A percentile compares a stretch with the other conserved stretches of the same genome.
phyloP scores from a whole-genome alignment of 2,888 invertebrate genomes.

The Malthinus seriepunctatus region DNA sequence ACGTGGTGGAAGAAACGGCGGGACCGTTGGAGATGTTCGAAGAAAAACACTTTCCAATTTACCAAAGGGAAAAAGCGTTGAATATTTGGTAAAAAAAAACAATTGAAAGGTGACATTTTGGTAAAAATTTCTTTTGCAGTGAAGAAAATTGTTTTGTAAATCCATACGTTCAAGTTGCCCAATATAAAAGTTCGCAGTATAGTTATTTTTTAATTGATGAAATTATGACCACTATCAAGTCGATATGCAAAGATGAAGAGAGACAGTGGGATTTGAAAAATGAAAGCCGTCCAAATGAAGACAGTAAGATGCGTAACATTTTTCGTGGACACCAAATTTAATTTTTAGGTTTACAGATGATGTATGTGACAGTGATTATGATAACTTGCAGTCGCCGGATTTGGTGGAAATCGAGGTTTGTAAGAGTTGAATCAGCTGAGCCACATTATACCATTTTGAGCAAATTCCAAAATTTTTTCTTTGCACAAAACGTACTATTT shows the following conservation, averaged over 20 bases:
- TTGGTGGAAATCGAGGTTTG: too few species aligned
- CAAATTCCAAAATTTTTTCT: too few species aligned
- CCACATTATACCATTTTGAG: too few species aligned
- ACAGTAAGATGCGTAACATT: too few species aligned
- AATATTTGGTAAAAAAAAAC: slow-evolving; percentile 57
- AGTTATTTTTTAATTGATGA: slow-evolving; percentile 58
- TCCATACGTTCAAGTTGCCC: slow-evolving; percentile 49
- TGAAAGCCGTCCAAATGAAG: too few species aligned
- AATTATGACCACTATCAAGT: slow-evolving; percentile 53
- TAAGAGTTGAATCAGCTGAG: too few species aligned
- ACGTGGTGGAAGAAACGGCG: slow-evolving; percentile 78
- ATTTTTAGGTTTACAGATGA: too few species aligned
- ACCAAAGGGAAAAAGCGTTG: slow-evolving; percentile 67
- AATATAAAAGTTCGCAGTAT: slow-evolving; percentile 51
- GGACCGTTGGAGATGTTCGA: slow-evolving; percentile 70
- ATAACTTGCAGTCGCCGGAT: too few species aligned
- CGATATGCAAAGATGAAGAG: slow-evolving; percentile 54
- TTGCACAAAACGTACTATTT: too few species aligned
- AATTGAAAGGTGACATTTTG: background rate
- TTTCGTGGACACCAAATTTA: too few species aligned
- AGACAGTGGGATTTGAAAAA: slow-evolving; percentile 25
- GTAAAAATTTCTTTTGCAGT: slow-evolving; percentile 12
- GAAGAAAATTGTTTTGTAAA: slow-evolving; percentile 44
- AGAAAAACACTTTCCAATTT: slow-evolving; percentile 76
- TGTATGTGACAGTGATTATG: too few species aligned